Conservation (phyloP, 2,797 vertebrate species). For the Sebastes hubbsi region DNA sequence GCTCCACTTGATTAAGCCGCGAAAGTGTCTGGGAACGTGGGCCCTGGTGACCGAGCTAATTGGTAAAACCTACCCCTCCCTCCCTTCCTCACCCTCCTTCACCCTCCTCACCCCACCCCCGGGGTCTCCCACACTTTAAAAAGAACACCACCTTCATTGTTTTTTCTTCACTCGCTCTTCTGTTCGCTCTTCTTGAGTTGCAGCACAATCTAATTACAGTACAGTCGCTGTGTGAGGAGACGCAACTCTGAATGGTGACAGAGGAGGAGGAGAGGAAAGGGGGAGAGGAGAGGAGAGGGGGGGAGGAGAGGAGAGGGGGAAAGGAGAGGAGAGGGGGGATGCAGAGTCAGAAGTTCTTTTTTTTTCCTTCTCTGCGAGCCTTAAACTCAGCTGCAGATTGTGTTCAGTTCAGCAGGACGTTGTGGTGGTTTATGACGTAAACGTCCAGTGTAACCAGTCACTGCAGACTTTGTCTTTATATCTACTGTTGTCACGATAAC, state of each 20-base stretch:
- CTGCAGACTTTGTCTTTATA: too few relatives aligned
- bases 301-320: too few relatives aligned
- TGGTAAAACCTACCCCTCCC: conserved; percentile 46
- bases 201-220: background rate
- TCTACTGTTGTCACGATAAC: too few relatives aligned
- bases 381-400: background rate
- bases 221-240: background rate
- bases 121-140: conserved; percentile 16
- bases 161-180: background rate
- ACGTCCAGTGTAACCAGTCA: too few relatives aligned
- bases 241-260: background rate
- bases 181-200: background rate
- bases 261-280: background rate
- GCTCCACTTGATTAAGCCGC: conserved; percentile 73
- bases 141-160: conserved; percentile 6
- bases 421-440: too few relatives aligned
- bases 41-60: conserved; percentile 76
- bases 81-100: background rate
- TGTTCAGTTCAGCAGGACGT: background rate
- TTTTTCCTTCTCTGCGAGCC: background rate
- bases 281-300: background rate
- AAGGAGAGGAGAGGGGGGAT: background rate
- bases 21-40: conserved; percentile 72
- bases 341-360: background rate
- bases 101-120: background rate